These are phyloP conservation scores for Stigmatopora argus DNA, from an alignment of 2,113 vertebrate species.

Conservation along the genomic window DNA sequence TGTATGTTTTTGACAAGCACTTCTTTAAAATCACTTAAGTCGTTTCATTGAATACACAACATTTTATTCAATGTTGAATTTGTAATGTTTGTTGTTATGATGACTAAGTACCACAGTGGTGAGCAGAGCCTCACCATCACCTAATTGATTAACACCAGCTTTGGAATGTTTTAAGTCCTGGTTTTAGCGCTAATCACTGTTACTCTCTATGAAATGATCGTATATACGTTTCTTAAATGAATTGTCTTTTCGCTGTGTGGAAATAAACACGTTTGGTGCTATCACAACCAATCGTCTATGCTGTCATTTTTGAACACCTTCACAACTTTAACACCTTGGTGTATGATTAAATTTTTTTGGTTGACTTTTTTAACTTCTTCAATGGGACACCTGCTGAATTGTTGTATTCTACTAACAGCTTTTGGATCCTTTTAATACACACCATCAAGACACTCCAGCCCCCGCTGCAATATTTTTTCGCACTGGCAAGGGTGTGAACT, in stretches of 20 bases:
- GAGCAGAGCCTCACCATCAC: constrained; percentile 15
- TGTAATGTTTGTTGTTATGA: constrained; percentile 31
- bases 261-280: constrained; percentile 66
- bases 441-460: not conserved
- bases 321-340: not conserved
- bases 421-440: constrained; percentile 47
- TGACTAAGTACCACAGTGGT: constrained; percentile 48
- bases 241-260: constrained; percentile 46
- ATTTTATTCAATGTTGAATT: constrained; percentile 40
- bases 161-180: not conserved
- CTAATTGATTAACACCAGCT: constrained; percentile 1
- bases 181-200: not conserved
- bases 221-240: constrained; percentile 20
- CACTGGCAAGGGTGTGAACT: constrained; percentile 49
- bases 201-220: not conserved
- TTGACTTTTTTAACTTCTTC: not conserved
- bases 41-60: constrained; percentile 32
- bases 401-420: constrained; percentile 26
- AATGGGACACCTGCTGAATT: constrained; percentile 17
- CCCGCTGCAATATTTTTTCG: constrained; percentile 47
- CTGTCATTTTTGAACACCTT: not conserved
- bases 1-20: constrained; percentile 48
- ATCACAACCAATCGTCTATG: constrained; percentile 32
- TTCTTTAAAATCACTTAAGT: constrained; percentile 50
- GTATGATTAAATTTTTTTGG: not conserved